Evolutionary conservation across 2,113 vertebrate genomes (phyloP).

Genomic region (Lampris incognitus): DNA sequence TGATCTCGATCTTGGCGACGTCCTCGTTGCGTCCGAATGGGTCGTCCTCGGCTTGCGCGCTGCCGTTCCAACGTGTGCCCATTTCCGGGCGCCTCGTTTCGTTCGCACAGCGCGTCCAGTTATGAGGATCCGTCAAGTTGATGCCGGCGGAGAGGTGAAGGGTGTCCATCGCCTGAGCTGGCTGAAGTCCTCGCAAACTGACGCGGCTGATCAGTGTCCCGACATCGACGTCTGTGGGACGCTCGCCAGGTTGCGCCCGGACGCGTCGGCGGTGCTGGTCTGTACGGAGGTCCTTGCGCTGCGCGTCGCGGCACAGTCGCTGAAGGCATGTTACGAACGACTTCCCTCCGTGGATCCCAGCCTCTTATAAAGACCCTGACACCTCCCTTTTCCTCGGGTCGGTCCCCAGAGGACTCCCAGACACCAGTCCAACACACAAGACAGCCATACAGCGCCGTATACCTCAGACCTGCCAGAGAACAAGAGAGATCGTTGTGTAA

Average conservation of each 20-base stretch:
- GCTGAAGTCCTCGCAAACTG: too few species aligned
- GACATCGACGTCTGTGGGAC: not conserved
- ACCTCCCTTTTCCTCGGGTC: not conserved
- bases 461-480: too few species aligned
- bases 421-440: not conserved
- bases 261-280: not conserved
- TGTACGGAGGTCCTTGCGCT: not conserved
- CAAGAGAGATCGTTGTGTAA: too few species aligned
- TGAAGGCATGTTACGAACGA: not conserved
- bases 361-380: conserved; percentile 48
- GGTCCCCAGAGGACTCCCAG: conserved; percentile 3
- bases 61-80: conserved; percentile 23
- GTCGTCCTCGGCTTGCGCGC: conserved; percentile 70
- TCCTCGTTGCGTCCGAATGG: conserved; percentile 88
- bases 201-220: too few species aligned
- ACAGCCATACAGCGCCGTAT: too few species aligned
- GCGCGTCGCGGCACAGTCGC: not conserved
- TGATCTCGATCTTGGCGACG: conserved; percentile 92
- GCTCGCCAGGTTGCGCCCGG: not conserved
- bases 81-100: not conserved
- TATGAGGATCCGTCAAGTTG: conserved; percentile 40
- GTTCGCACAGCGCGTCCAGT: conserved; percentile 40
- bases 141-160: conserved; percentile 35
- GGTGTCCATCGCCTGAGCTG: not conserved
- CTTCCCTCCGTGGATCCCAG: not conserved